Percentiles rank a stretch among this genome's conserved stretches.
Conservation (phyloP, 2,888 invertebrate genomes). For the Platycheirus albimanus region DNA sequence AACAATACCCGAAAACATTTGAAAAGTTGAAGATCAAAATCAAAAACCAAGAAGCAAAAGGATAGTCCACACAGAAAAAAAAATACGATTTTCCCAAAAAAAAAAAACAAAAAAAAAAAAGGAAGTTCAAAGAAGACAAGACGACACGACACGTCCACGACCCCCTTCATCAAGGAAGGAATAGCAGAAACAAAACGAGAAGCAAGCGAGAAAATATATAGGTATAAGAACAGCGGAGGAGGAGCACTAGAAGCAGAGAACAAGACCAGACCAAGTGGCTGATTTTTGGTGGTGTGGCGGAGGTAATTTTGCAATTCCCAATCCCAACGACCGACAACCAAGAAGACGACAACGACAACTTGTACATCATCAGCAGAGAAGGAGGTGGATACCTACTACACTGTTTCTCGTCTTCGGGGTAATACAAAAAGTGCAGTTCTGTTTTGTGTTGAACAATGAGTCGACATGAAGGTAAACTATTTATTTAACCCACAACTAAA, state of each 20-base stretch:
- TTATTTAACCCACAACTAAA: constrained; percentile 47
- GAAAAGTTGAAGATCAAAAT: constrained; percentile 37
- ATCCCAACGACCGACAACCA: constrained; percentile 51
- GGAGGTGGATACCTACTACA: constrained; percentile 52
- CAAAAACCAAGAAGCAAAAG: constrained; percentile 16
- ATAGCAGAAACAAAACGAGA: constrained; percentile 10
- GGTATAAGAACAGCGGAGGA: constrained; percentile 5
- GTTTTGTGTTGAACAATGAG: constrained; percentile 86
- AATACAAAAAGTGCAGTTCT: constrained; percentile 69
- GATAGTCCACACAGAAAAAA: constrained; percentile 24
- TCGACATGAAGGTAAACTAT: constrained; percentile 94
- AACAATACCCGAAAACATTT: constrained; percentile 40
- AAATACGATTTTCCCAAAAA: constrained; percentile 22
- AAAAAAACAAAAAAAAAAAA: constrained; percentile 3
- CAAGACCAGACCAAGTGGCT: constrained; percentile 6
- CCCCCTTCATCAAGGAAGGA: constrained; percentile 28
- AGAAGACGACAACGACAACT: constrained; percentile 44
- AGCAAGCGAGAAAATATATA: constrained; percentile 18
- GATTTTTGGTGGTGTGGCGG: constrained; percentile 38
- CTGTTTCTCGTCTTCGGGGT: constrained; percentile 63
- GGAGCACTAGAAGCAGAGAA: neutral
- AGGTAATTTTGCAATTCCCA: constrained; percentile 65
- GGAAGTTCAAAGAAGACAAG: constrained; percentile 3
- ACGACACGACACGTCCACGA: constrained; percentile 18
- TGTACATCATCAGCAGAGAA: too few relatives aligned